Evolutionary conservation across 2,888 invertebrate genomes (phyloP), one percentile per base, ranked within the genome.

Genomic region (Conistra vaccinii): DNA sequence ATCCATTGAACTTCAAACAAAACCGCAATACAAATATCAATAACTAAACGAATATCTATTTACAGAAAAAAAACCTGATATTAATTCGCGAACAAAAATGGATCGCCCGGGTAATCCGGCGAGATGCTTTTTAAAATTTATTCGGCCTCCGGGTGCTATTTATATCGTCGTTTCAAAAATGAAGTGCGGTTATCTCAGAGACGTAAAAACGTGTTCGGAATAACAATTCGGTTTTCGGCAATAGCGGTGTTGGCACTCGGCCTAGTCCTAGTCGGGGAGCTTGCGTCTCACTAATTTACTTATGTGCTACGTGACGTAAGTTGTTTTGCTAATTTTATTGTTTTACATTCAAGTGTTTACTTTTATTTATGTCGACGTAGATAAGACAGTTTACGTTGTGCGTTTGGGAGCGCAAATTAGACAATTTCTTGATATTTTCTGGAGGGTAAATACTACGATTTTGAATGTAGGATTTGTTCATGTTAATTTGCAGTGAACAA

Each of bases 141-240:
- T 96, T 93, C 92, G 92, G 89, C 95, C 95, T 90, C 79, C 83
- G 95, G 95, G 96, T 92, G 93, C 95, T 94, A 95, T 96, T 95
- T 95, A 95, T 95, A 95, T 93, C 92, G 92, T 90, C 94, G 93
- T 93, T 94, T 93, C 95, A 95, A 95, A 96, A 96, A 95, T 96
- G 95, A 96, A 95, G 92, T 92, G 94, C 93, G 95, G 95, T 95
- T 96, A 96, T 96, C 95, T 94, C 88, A 78, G 90, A 93, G 94
- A 94, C 94, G 93, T 92, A 92, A 92, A 90, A 91, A 94, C 95
- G 95, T 94, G 96, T 91, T 88, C 89, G 84, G 95, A 95, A 95
- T 95, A 93, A 92, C 90, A 94, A 95, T 93, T 76, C 78, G 69
- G 89, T 73, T 82, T 86, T 86, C 74, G 83, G 85, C 81, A 78